phyloP scores from a whole-genome alignment of 2,113 vertebrate genomes.

The Columba livia region DNA sequence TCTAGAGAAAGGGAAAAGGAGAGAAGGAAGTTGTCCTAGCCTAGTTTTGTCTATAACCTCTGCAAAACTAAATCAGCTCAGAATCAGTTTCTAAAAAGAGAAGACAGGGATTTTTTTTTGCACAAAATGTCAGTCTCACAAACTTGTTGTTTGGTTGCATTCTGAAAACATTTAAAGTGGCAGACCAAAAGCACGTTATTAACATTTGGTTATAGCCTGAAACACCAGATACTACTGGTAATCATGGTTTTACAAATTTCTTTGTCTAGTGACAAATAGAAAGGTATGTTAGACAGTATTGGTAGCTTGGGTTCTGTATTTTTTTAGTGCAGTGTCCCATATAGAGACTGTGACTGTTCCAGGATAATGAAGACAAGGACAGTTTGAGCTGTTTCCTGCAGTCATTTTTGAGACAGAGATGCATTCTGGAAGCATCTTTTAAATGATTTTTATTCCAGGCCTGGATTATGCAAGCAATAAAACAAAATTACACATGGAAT shows the following conservation, averaged over 20 bases:
- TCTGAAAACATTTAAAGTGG: not conserved
- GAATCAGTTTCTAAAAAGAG: not conserved
- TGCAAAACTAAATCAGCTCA: not conserved
- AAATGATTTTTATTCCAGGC: not conserved
- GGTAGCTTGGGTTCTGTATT: not conserved
- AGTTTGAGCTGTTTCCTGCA: not conserved
- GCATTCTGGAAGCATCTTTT: not conserved
- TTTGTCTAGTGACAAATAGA: not conserved
- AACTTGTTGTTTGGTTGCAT: not conserved
- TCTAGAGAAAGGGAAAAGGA: not conserved
- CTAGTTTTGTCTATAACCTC: not conserved
- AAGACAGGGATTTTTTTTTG: not conserved
- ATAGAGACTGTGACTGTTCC: not conserved
- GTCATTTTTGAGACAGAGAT: not conserved
- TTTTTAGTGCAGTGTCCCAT: not conserved
- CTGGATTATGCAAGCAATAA: not conserved
- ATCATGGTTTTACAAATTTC: not conserved
- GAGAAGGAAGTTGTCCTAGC: not conserved
- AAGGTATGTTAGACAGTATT: not conserved
- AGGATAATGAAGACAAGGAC: not conserved
- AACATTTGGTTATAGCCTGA: not conserved
- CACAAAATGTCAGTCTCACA: not conserved
- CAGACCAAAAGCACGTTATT: not conserved
- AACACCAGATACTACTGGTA: not conserved
- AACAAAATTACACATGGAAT: not conserved